Base-by-base conservation (phyloP, 1,140 invertebrate species). In the Hydropsyche tenuis region DNA sequence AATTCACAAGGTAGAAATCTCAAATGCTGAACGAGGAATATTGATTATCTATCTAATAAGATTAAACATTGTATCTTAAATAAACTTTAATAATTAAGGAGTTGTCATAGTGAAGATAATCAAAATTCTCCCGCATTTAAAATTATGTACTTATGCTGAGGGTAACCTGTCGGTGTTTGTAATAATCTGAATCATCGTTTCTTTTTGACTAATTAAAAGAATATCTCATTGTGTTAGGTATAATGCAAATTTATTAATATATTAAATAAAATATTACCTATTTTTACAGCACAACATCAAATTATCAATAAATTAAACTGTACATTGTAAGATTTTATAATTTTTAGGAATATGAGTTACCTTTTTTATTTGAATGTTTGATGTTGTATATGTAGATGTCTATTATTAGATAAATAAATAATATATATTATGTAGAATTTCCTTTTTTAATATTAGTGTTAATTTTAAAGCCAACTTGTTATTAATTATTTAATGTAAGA, bases 251-350 rank as follows among this genome's bases (percentile, higher is more conserved):
- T 56, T 23, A 70, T 70, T 68, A 68, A 70, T 70, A 56, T 70
- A 70, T 70, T 22, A 20, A 48, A 56, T 56, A 56, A 30, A 70
- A 56, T 56, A 56, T 70, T 70, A 56, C 46, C 30, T 73, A 77
- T 77, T 77, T 77, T 75, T 77, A 75, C 76, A 77, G 76, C 76
- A 77, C 76, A 75, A 63, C 74, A 71, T 77, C 70, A 73, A 65
- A 64, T 74, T 74, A 74, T 73, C 45, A 48, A 77, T n/a, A 60
- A 42, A 62, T 23, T 53, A 77, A 62, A 73, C 46, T 48, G 18
- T 75, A 70, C 53, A 63, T 68, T 68, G 18, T 68, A 65, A 71
- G 20, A 25, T 73, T 77, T 75, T 77, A 72, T 71, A 73, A 25
- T 64, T 68, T 60, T 56, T 75, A 75, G 71, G 68, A 74, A 74